Evolutionary conservation across 2,113 vertebrate genomes (phyloP).

Genomic region (Vulpes lagopus): DNA sequence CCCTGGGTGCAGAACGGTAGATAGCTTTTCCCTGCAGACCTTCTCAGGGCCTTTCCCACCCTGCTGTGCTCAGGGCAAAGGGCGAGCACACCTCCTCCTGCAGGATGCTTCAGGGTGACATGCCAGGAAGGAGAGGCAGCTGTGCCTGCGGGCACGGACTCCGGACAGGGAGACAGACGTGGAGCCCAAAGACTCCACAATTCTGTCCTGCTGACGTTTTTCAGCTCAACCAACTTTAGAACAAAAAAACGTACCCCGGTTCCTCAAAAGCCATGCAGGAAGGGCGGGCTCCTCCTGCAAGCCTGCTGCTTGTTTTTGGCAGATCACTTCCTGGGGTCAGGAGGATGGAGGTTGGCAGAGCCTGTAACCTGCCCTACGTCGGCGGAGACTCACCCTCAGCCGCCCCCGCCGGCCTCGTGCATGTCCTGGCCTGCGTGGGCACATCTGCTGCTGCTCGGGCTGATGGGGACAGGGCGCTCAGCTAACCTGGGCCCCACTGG

Average conservation of each 20-base stretch:
- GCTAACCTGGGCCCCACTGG: neutral
- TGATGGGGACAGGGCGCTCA: neutral
- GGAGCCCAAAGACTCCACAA: accelerated
- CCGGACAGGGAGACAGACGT: too few species aligned
- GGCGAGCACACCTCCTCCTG: neutral
- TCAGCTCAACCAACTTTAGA: neutral
- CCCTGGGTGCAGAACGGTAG: neutral
- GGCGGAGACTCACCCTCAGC: neutral
- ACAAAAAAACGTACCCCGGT: neutral
- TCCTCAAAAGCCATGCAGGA: too few species aligned
- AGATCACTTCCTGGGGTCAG: too few species aligned
- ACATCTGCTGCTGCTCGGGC: too few species aligned
- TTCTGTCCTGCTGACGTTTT: neutral
- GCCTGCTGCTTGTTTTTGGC: neutral
- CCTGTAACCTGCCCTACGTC: accelerated
- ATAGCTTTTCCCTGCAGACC: neutral
- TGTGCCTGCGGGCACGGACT: neutral
- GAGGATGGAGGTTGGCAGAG: too few species aligned
- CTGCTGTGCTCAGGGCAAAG: neutral
- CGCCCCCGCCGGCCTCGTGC: accelerated
- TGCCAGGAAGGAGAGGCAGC: neutral
- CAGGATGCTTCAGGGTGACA: neutral
- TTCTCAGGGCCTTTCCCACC: neutral
- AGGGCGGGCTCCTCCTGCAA: neutral
- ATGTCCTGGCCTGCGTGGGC: accelerated